These are phyloP conservation scores for Nephrotoma appendiculata DNA, from an alignment of 2,888 invertebrate species.

Conservation along the genomic window DNA sequence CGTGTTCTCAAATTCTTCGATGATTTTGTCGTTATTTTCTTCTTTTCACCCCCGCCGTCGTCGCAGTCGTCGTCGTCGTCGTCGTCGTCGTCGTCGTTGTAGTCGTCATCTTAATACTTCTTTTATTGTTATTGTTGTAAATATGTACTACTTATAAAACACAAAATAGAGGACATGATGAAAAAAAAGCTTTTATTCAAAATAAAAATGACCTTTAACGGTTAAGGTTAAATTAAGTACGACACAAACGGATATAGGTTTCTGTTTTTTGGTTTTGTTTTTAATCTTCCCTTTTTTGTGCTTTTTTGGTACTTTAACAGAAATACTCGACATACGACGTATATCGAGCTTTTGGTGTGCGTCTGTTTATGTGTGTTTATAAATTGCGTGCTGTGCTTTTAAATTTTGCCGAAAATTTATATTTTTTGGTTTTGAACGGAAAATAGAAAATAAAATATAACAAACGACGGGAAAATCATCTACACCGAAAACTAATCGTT, in stretches of 20 bases:
- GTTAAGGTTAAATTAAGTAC: neutral
- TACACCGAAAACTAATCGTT: neutral
- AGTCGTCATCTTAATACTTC: neutral
- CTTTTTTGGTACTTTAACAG: neutral
- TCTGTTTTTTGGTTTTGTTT: neutral
- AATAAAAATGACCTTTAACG: neutral
- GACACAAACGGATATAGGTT: neutral
- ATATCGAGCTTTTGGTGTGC: neutral
- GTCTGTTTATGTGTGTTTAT: no score
- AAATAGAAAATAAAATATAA: neutral
- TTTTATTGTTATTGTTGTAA: neutral
- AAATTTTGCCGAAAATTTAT: neutral
- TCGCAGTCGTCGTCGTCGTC: no score
- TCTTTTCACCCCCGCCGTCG: neutral
- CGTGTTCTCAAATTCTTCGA: neutral
- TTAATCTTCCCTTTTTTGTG: neutral
- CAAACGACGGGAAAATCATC: neutral
- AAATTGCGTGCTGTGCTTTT: neutral
- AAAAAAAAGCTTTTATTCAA: neutral
- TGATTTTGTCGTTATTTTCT: neutral
- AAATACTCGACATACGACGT: neutral
- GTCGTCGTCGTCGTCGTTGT: neutral
- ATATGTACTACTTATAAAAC: neutral
- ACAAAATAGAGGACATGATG: neutral
- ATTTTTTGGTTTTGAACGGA: neutral